Conservation (phyloP, 2,797 vertebrate species). For the Galagoides demidoff region DNA sequence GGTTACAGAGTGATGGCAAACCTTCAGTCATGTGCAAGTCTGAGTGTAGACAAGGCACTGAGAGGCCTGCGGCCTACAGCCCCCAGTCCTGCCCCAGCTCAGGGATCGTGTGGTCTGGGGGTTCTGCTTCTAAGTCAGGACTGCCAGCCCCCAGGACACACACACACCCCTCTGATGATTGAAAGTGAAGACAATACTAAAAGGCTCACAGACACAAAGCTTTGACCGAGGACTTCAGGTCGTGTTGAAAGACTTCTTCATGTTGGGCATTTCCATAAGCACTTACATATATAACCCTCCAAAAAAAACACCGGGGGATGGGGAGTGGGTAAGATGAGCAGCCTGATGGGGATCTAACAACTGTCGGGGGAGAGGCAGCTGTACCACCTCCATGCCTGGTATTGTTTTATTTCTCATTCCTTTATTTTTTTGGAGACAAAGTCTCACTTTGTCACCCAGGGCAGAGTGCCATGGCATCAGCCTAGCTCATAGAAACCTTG, state of each 20-base stretch:
- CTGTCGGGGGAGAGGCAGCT: not conserved
- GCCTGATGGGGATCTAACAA: not conserved
- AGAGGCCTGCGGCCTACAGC: not conserved
- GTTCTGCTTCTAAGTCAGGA: not conserved
- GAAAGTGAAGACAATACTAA: not conserved
- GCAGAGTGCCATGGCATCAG: too few species aligned
- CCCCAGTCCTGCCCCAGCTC: not conserved
- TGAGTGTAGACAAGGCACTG: not conserved
- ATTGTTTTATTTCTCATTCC: too few species aligned
- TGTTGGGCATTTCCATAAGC: not conserved
- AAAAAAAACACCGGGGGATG: not conserved
- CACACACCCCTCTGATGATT: not conserved
- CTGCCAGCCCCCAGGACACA: not conserved
- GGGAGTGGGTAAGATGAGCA: not conserved
- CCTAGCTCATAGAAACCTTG: too few species aligned
- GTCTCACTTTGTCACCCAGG: too few species aligned
- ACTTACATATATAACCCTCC: not conserved
- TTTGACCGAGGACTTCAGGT: not conserved
- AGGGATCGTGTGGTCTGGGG: not conserved
- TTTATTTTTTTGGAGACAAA: too few species aligned
- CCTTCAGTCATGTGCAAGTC: not conserved
- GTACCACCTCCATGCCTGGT: not conserved
- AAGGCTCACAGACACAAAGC: constrained; percentile 2
- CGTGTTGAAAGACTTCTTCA: not conserved
- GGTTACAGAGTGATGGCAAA: constrained; percentile 26